These are phyloP conservation scores for Pheosia gnoma DNA, from an alignment of 2,888 invertebrate species.

Conservation along the genomic window DNA sequence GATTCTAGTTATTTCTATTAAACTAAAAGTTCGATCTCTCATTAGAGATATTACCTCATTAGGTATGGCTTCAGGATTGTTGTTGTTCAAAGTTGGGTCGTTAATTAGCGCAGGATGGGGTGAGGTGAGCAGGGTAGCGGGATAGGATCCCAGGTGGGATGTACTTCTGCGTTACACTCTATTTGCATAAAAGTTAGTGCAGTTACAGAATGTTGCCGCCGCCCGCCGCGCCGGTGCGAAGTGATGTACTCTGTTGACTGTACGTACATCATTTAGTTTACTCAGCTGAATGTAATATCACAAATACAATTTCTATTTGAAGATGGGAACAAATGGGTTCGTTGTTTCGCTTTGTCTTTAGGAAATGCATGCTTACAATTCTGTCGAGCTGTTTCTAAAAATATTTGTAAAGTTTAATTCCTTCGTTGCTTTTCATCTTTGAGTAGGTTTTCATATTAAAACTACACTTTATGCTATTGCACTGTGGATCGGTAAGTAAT, in stretches of 20 bases:
- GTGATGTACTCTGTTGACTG: slow-evolving; percentile 38
- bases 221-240: slow-evolving; percentile 29
- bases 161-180: slow-evolving; percentile 51
- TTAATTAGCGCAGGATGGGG: slow-evolving; percentile 62
- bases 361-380: slow-evolving; percentile 31
- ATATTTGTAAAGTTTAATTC: slow-evolving; percentile 29
- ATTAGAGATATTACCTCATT: slow-evolving; percentile 23
- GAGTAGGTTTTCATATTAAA: slow-evolving; percentile 6
- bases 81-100: slow-evolving; percentile 62
- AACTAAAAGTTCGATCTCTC: slow-evolving; percentile 46
- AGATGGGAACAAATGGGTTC: slow-evolving; percentile 19
- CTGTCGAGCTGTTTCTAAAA: not conserved
- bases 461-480: too few relatives aligned
- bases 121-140: slow-evolving; percentile 45
- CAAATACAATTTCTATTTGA: not conserved
- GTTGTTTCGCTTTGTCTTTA: slow-evolving; percentile 27
- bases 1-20: slow-evolving; percentile 33
- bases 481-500: too few relatives aligned
- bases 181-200: slow-evolving; percentile 68
- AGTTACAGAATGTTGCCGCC: slow-evolving; percentile 48
- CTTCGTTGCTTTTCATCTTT: slow-evolving; percentile 19
- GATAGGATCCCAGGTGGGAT: slow-evolving; percentile 65
- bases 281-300: slow-evolving; percentile 14
- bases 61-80: slow-evolving; percentile 56
- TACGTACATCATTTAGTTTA: slow-evolving; percentile 17